Evolutionary conservation across 2,113 vertebrate species (phyloP).

Genomic region (Cavia aperea): DNA sequence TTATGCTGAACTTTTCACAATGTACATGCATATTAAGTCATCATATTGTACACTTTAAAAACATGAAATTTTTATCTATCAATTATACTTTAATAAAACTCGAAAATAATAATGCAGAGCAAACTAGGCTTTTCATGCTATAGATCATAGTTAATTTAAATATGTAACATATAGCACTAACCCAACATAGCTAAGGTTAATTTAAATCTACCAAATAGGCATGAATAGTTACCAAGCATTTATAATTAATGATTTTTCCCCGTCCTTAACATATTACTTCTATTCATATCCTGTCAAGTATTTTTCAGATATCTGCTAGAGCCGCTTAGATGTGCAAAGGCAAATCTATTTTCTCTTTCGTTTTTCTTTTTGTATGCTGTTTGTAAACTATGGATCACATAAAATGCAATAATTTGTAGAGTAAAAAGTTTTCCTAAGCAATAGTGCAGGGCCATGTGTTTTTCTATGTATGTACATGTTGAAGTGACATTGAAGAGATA

Average conservation of each 20-base stretch:
- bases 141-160: not conserved
- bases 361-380: not conserved
- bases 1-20: not conserved
- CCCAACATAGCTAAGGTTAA: not conserved
- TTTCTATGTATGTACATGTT: not conserved
- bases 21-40: not conserved
- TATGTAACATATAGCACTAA: not conserved
- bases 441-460: not conserved
- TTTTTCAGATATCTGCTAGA: not conserved
- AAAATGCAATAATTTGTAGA: not conserved
- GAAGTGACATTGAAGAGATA: not conserved
- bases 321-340: not conserved
- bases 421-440: not conserved
- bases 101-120: not conserved
- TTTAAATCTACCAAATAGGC: not conserved
- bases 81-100: not conserved
- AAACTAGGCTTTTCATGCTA: constrained; percentile 25
- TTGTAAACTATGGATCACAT: not conserved
- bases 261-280: not conserved
- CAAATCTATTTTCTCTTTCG: not conserved
- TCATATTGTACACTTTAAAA: not conserved
- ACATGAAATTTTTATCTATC: not conserved
- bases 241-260: not conserved
- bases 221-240: not conserved
- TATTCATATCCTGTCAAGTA: not conserved